Percentiles rank a stretch among this genome's conserved stretches.
These are phyloP conservation scores for Scomber scombrus DNA, from an alignment of 2,113 vertebrate genomes.

Conservation along the genomic window DNA sequence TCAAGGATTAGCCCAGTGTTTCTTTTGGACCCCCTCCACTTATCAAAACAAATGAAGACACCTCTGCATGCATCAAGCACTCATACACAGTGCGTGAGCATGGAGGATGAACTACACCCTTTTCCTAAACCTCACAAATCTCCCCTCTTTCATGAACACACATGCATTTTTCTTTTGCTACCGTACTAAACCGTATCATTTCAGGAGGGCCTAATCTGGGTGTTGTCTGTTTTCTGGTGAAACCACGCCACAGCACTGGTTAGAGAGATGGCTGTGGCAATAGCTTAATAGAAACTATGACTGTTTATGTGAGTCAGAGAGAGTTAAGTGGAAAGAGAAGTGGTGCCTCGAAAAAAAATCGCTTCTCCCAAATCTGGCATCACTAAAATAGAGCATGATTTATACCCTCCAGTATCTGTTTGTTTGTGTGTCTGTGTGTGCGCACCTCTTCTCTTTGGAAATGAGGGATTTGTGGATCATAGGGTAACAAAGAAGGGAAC, in stretches of 20 bases:
- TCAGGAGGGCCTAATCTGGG: constrained; percentile 60
- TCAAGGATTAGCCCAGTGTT: background rate
- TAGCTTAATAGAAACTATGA: constrained; percentile 28
- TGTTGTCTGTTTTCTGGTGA: constrained; percentile 61
- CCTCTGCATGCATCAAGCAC: constrained; percentile 13
- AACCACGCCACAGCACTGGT: constrained; percentile 31
- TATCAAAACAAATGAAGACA: constrained; percentile 32
- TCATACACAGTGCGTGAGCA: constrained; percentile 24
- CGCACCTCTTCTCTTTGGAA: constrained; percentile 3
- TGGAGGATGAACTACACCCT: constrained; percentile 53
- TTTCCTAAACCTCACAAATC: constrained; percentile 27
- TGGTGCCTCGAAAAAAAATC: background rate
- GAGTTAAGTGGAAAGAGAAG: constrained; percentile 16
- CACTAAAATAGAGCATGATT: constrained; percentile 41
- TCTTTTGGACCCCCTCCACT: constrained; percentile 19
- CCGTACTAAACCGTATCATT: constrained; percentile 69
- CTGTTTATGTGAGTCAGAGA: constrained; percentile 33
- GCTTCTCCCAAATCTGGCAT: constrained; percentile 16
- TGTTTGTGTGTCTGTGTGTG: constrained; percentile 20
- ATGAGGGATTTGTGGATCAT: constrained; percentile 3
- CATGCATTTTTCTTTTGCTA: constrained; percentile 19
- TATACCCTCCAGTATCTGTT: constrained; percentile 20
- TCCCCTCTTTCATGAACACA: constrained; percentile 43
- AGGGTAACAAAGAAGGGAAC: background rate
- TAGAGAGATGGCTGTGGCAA: constrained; percentile 40